Conservation (phyloP, 2,797 vertebrate genomes). For the Apogon hyalosoma region DNA sequence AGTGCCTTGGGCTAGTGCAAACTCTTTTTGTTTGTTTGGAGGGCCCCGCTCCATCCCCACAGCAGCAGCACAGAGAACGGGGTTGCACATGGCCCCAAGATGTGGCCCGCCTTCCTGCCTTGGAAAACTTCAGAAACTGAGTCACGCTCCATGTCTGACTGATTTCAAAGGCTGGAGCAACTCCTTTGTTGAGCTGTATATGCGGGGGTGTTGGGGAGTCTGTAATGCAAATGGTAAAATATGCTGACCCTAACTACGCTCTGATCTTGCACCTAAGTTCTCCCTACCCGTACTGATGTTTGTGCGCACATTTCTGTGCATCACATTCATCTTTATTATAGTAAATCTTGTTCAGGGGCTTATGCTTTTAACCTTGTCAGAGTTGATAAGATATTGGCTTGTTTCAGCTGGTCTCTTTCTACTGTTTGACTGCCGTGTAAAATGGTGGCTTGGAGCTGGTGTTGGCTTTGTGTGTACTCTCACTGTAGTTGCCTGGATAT, state of each 20-base stretch:
- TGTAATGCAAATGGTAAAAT: conserved; percentile 63
- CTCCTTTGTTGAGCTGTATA: conserved; percentile 55
- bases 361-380: conserved; percentile 65
- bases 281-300: conserved; percentile 1
- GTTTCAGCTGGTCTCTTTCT: conserved; percentile 40
- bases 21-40: conserved; percentile 63
- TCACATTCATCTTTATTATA: conserved; percentile 45
- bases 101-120: conserved; percentile 66
- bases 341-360: conserved; percentile 31
- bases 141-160: conserved; percentile 45
- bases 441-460: conserved; percentile 66
- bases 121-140: conserved; percentile 62
- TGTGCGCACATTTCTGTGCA: conserved; percentile 7
- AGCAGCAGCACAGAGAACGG: conserved; percentile 45
- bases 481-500: conserved; percentile 80
- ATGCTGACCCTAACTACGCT: conserved; percentile 37
- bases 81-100: conserved; percentile 78
- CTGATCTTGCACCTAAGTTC: conserved; percentile 44
- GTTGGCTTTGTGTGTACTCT: conserved; percentile 78
- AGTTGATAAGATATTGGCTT: conserved; percentile 62
- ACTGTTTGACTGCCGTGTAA: conserved; percentile 67
- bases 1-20: conserved; percentile 52
- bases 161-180: conserved; percentile 66
- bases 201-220: not conserved
- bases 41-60: conserved; percentile 33